Evolutionary conservation across 2,888 invertebrate species (phyloP).

Genomic region (Nomada goodeniana): DNA sequence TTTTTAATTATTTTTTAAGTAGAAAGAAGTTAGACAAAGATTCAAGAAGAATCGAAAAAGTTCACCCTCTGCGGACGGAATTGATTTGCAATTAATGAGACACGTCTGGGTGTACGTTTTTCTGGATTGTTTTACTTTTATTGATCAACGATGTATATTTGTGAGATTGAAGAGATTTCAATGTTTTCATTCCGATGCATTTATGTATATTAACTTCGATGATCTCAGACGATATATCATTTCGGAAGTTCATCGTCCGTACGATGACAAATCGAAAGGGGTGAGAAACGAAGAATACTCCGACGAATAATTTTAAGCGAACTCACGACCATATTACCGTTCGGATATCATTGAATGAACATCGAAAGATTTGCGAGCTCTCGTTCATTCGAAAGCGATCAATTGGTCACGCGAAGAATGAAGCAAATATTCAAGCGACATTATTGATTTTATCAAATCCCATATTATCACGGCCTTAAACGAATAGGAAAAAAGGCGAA

Average conservation of each 20-base stretch:
- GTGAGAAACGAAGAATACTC: constrained; percentile 7
- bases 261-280: not conserved
- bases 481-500: not conserved
- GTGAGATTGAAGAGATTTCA: not conserved
- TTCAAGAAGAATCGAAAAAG: constrained; percentile 9
- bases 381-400: not conserved
- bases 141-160: constrained; percentile 4
- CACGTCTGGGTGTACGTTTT: not conserved
- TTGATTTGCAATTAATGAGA: constrained; percentile 11
- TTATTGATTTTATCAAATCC: constrained; percentile 24
- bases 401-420: not conserved
- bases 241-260: constrained; percentile 13
- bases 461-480: constrained; percentile 38
- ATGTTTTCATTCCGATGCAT: constrained; percentile 38
- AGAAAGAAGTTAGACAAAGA: not conserved
- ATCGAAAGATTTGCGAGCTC: constrained; percentile 11
- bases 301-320: constrained; percentile 24
- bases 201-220: constrained; percentile 36
- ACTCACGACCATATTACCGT: not conserved
- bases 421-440: not conserved
- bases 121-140: not conserved
- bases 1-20: constrained; percentile 4
- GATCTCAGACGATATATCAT: constrained; percentile 49
- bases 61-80: constrained; percentile 15
- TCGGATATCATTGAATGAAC: constrained; percentile 4